phyloP scores from a whole-genome alignment of 2,888 invertebrate genomes.

The Hypercompe scribonia region DNA sequence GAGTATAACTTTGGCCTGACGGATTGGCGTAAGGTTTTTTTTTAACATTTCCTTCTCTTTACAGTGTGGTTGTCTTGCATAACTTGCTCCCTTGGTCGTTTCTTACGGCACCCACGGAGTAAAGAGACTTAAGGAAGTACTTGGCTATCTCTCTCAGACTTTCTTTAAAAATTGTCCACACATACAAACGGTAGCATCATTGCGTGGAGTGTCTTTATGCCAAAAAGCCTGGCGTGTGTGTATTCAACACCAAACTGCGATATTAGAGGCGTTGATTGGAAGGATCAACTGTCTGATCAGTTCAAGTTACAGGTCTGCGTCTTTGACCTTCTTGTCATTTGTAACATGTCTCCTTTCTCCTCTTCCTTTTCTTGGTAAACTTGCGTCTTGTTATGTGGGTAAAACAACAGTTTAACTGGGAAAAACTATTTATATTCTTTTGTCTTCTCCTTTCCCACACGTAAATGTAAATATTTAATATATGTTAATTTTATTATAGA shows the following conservation, averaged over 20 bases:
- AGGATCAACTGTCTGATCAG: background rate
- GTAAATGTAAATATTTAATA: too few species aligned
- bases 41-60: too few species aligned
- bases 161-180: background rate
- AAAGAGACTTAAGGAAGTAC: too few species aligned
- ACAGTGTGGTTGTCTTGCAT: too few species aligned
- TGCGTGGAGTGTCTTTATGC: background rate
- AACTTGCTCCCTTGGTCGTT: too few species aligned
- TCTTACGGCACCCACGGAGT: too few species aligned
- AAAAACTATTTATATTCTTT: too few species aligned
- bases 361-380: background rate
- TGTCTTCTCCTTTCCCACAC: too few species aligned
- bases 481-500: too few species aligned
- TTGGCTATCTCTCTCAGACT: background rate
- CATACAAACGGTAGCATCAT: background rate
- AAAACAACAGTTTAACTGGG: too few species aligned
- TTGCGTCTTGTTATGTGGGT: background rate
- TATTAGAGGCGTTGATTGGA: background rate
- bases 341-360: background rate
- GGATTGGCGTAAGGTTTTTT: too few species aligned
- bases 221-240: background rate
- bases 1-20: too few species aligned
- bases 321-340: background rate
- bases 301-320: background rate
- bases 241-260: background rate